Evolutionary conservation across 2,888 invertebrate genomes (phyloP), one percentile per base, ranked within the genome.

Genomic region (Idaea dimidiata): DNA sequence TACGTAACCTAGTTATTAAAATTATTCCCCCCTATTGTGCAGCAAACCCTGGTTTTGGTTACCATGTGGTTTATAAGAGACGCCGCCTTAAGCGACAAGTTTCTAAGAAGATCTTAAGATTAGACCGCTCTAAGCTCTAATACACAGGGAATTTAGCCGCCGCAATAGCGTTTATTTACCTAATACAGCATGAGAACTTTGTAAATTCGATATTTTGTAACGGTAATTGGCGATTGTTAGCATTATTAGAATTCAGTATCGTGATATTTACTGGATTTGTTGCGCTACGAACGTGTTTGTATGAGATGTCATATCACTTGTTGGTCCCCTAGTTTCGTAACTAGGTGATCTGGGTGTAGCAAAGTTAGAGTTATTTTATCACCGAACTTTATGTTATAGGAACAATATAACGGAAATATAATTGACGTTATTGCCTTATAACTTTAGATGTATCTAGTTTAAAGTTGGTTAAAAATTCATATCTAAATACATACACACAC

Each of bases 101-200:
- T 83, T 78, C 83, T 79, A 76, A 81, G 85, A 84, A 87, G 86
- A 87, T 88, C 80, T 80, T 69, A 69, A 83, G 85, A 88, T 87
- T 85, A 84, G 72, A 71, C 76, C 69, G 69, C 76, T 69, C 73
- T 76, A 76, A 73, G 69, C 76, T 69, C 73, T 76, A 76, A 73
- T 76, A 76, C 75, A 77, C 76, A 72, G 76, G 72, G 72, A 76
- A 74, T 76, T 78, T 75, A 74, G 74, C 66, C 75, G 71, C 67
- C 67, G 64, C 63, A 33, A 59, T 63, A 63, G 71, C 73, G 72
- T 77, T 78, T 82, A 82, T 83, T 85, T 83, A 79, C 84, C 83
- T 78, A 83, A 83, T 78, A 81, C 73, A 82, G 83, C 75, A 75
- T 78, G 82, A 78, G 80, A 83, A 82, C 76, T 78, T 76, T 75